Percentiles rank a stretch among this genome's conserved stretches.
Evolutionary conservation across 2,797 vertebrate genomes (phyloP).

Genomic region (Typhlichthys subterraneus): DNA sequence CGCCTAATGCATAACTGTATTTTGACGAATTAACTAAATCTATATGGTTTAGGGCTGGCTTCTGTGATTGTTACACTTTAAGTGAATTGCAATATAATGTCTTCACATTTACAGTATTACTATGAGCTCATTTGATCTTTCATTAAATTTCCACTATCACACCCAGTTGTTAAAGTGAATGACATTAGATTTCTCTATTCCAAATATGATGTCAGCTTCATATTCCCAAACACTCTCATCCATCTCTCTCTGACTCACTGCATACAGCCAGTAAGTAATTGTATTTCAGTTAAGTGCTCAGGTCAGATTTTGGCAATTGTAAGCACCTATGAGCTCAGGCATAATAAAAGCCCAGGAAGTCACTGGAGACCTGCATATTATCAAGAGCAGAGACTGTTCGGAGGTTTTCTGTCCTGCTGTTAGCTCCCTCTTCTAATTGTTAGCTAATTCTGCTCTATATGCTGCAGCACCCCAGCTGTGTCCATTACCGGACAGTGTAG

Average conservation of each 20-base stretch:
- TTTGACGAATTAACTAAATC: no score
- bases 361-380: conserved; percentile 47
- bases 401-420: conserved; percentile 23
- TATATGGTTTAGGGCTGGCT: no score
- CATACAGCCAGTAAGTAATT: conserved; percentile 66
- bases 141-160: conserved; percentile 57
- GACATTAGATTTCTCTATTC: conserved; percentile 40
- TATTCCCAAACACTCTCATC: conserved; percentile 64
- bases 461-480: not conserved
- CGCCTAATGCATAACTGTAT: no score
- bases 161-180: conserved; percentile 48
- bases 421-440: conserved; percentile 14
- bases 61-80: no score
- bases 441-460: conserved; percentile 15
- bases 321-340: conserved; percentile 70
- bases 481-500: conserved; percentile 8
- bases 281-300: conserved; percentile 72
- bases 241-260: conserved; percentile 59
- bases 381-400: conserved; percentile 49
- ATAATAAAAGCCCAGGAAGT: conserved; percentile 59
- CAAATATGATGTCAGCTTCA: conserved; percentile 65
- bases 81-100: no score
- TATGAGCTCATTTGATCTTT: conserved; percentile 28
- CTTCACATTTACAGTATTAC: no score
- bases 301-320: conserved; percentile 68